Evolutionary conservation across 2,797 vertebrate species (phyloP), one percentile per base, ranked within the genome.

Genomic region (Cuculus canorus): DNA sequence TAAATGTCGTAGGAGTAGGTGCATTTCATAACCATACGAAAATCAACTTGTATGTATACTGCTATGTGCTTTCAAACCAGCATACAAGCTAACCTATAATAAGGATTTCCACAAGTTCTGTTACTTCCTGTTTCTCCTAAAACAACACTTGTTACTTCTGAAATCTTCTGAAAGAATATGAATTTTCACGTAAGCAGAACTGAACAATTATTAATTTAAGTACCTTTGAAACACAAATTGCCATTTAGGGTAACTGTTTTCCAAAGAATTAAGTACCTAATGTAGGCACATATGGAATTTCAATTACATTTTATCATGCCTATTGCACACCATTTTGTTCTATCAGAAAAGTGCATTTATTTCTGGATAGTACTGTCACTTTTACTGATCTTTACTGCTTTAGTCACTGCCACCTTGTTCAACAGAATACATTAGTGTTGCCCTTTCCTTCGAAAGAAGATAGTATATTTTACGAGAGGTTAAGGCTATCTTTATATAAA

Each of bases 351-450:
- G 87, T 56, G 47, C 45, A 76, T 83, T 94, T 14, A 91, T 95
- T 92, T 96, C 63, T 95, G 84, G 82, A 87, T 79, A 88, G 35
- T 83, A 13, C 35, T 86, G n/a, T 96, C 71, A 92, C 56, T 82
- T 95, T 92, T 82, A 78, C 90, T 90, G 93, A 79, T 59, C 88
- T 95, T 95, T 70, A 89, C 94, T 89, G 52, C 52, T 93, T 82
- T 94, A 96, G 81, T 92, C 72, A 92, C 57, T 73, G 57, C 39
- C 94, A 72, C 37, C 83, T 94, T 94, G 63, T 81, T 93, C 77
- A 81, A 77, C 15, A 82, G 61, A 93, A 84, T 92, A 43, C 87
- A 92, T 50, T 69, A 64, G 18, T 82, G 32, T 39, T 64, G 77
- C 18, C 53, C 22, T 81, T 71, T 65, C 37, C 54, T 85, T 72